Evolutionary conservation across 2,888 invertebrate species (phyloP), one percentile per base, ranked within the genome.

Genomic region (Lepidonotus clava): DNA sequence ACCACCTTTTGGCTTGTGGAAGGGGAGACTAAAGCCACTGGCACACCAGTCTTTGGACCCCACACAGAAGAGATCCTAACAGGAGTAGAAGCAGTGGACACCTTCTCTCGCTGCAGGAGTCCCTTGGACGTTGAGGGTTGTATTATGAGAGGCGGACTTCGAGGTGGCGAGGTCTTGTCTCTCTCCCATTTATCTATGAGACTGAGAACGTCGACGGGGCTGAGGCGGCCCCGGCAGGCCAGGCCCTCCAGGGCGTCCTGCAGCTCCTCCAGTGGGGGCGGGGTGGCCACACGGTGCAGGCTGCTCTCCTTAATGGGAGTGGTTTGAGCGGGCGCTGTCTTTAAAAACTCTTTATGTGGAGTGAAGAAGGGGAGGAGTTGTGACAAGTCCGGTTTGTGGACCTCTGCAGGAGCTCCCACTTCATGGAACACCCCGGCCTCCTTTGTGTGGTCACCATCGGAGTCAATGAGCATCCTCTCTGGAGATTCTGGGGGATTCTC

Each of bases 121-220:
- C 38, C 83, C 87, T 61, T 36, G 56, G 36, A 46, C 85, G n/a
- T 80, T 32, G 21, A 28, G 40, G 11, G 51, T 80, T 32, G 84
- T 66, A n/a, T 21, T 36, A 38, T 36, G 21, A n/a, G 21, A 11
- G 36, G 38, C 4, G 71, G 38, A 71, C 21, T 46, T 18, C n/a
- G n/a, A 11, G 11, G 11, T 32, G 24, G 80, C 76, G 21, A 38
- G n/a, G n/a, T 53, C 24, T 46, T 91, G 83, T 92, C 92, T 32
- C 83, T 87, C 83, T 91, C 90, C 92, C 92, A 92, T 61, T 91
- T 88, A 61, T 91, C 90, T 8, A 91, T 87, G 28, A 91, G 84
- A 14, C 87, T 53, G 2, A 88, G 32, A 2, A 92, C 40, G 87
- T 92, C 90, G 14, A 91, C 85, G 28, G 89, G 87, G 38, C 89